Evolutionary conservation across 2,888 invertebrate species (phyloP).

Genomic region (Eupithecia dodoneata): DNA sequence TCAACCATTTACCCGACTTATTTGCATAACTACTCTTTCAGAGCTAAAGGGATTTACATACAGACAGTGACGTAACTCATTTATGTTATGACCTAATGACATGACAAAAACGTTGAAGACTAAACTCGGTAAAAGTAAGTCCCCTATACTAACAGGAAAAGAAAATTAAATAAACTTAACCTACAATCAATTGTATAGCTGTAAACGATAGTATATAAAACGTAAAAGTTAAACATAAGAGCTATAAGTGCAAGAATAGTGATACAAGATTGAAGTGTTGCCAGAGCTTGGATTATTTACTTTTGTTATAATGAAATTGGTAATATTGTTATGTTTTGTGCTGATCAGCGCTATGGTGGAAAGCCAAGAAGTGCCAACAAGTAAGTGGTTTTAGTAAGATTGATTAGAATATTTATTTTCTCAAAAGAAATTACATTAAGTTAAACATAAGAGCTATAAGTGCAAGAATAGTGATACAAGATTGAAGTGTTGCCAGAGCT

Average conservation of each 20-base stretch:
- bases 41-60: background rate
- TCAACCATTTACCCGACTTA: background rate
- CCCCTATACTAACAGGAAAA: background rate
- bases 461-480: background rate
- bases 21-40: background rate
- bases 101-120: background rate
- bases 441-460: background rate
- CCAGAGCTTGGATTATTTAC: background rate
- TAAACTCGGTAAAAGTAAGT: conserved; percentile 2
- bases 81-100: background rate
- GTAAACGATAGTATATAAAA: background rate
- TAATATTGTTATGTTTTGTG: conserved; percentile 39
- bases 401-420: too few species aligned
- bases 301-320: conserved; percentile 49
- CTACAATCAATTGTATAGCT: background rate
- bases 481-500: background rate
- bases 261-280: background rate
- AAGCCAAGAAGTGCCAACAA: conserved; percentile 54
- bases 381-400: conserved; percentile 43
- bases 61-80: background rate
- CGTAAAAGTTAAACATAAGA: background rate
- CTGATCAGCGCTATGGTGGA: conserved; percentile 42
- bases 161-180: background rate
- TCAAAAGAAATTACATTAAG: background rate
- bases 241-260: background rate